Percentiles rank a stretch among this genome's conserved stretches.
Evolutionary conservation across 2,888 invertebrate species (phyloP).

Genomic region (Conistra vaccinii): DNA sequence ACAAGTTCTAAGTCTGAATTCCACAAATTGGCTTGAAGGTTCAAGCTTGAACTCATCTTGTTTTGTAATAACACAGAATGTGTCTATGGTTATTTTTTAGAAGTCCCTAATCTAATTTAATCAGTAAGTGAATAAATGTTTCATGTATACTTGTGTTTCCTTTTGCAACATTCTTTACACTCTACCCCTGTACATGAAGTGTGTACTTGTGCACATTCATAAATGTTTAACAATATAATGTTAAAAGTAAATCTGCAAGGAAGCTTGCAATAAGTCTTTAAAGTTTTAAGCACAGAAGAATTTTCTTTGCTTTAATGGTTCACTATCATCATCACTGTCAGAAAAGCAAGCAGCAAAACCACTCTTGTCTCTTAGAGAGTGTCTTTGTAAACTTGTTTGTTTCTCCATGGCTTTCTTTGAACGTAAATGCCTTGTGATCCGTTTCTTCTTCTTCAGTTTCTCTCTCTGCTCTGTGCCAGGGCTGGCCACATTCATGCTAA

Average conservation of each 20-base stretch:
- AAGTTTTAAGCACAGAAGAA: constrained; percentile 78
- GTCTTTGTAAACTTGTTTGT: constrained; percentile 72
- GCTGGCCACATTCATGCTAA: constrained; percentile 80
- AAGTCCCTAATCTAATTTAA: constrained; percentile 58
- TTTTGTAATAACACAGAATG: constrained; percentile 11
- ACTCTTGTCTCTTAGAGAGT: constrained; percentile 82
- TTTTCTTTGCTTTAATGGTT: constrained; percentile 80
- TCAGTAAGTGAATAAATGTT: constrained; percentile 50
- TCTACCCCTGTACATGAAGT: constrained; percentile 48
- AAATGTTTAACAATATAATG: constrained; percentile 38
- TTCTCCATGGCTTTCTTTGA: constrained; percentile 72
- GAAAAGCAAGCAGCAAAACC: constrained; percentile 86
- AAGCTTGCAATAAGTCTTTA: constrained; percentile 38
- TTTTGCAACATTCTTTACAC: constrained; percentile 32
- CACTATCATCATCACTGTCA: constrained; percentile 86
- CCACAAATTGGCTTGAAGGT: neutral
- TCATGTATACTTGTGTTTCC: constrained; percentile 24
- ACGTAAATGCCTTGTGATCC: constrained; percentile 66
- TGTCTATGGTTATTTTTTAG: constrained; percentile 19
- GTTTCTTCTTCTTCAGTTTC: constrained; percentile 68
- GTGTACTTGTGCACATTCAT: constrained; percentile 45
- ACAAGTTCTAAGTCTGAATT: neutral
- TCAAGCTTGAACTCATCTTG: neutral
- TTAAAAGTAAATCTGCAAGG: constrained; percentile 39
- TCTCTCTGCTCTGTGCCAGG: constrained; percentile 53